phyloP scores from a whole-genome alignment of 2,888 invertebrate species.

The Hermaeophaga mercurialis region DNA sequence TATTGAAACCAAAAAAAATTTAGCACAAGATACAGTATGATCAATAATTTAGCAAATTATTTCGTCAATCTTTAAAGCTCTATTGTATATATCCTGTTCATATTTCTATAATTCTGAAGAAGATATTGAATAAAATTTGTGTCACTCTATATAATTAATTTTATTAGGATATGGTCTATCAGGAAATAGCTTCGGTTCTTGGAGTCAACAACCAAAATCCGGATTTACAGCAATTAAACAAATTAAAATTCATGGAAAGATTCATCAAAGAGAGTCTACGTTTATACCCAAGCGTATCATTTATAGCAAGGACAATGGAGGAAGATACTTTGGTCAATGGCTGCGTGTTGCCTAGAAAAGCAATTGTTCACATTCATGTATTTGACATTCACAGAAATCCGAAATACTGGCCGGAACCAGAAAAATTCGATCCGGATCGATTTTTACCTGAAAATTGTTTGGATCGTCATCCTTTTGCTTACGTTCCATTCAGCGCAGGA shows the following conservation, averaged over 20 bases:
- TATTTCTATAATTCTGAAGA: too few relatives aligned
- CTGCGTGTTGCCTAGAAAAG: constrained; percentile 59
- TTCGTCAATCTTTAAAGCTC: too few relatives aligned
- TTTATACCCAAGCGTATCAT: constrained; percentile 54
- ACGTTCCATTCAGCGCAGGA: constrained; percentile 72
- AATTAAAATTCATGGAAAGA: constrained; percentile 53
- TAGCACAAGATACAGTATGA: too few relatives aligned
- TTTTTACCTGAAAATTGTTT: constrained; percentile 66
- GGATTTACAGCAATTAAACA: constrained; percentile 47
- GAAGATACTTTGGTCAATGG: constrained; percentile 45
- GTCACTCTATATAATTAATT: too few relatives aligned
- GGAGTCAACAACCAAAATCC: constrained; percentile 34
- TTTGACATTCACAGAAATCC: constrained; percentile 69
- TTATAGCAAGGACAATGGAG: constrained; percentile 47
- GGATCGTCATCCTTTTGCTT: constrained; percentile 66
- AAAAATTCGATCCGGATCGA: constrained; percentile 71
- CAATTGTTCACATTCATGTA: constrained; percentile 63
- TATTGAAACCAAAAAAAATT: too few relatives aligned
- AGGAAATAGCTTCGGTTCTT: constrained; percentile 45
- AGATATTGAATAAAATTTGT: too few relatives aligned
- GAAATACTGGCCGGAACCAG: constrained; percentile 67
- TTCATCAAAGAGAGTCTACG: constrained; percentile 54
- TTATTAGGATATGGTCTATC: constrained; percentile 37
- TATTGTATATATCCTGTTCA: too few relatives aligned
- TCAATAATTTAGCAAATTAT: too few relatives aligned